These are phyloP conservation scores for Apis laboriosa DNA, from an alignment of 1,140 invertebrate genomes.

Conservation along the genomic window DNA sequence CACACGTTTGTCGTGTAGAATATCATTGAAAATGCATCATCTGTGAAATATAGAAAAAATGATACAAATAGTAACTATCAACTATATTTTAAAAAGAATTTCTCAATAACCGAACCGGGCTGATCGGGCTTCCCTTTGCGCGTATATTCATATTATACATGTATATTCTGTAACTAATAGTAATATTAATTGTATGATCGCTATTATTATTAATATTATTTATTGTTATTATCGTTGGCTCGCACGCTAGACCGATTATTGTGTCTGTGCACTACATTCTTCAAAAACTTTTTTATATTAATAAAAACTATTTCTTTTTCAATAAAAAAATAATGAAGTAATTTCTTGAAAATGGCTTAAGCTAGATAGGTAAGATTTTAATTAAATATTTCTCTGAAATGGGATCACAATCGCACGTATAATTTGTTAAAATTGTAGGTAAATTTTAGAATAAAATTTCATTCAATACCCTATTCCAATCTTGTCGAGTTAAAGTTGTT, in stretches of 20 bases:
- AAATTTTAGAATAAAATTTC: conserved; percentile 3
- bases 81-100: conserved; percentile 44
- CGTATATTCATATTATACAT: conserved; percentile 60
- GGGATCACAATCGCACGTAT: not conserved
- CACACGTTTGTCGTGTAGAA: conserved; percentile 29
- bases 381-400: not conserved
- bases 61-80: conserved; percentile 67
- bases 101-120: conserved; percentile 63
- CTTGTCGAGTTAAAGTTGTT: not conserved
- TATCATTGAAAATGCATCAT: conserved; percentile 28
- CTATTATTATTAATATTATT: conserved; percentile 64
- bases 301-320: not conserved
- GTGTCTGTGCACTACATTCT: conserved; percentile 27
- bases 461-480: not conserved
- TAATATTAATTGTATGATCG: conserved; percentile 60
- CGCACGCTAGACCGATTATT: conserved; percentile 55
- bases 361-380: not conserved
- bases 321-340: conserved; percentile 3
- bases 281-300: not conserved
- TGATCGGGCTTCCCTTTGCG: conserved; percentile 59
- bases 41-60: conserved; percentile 73
- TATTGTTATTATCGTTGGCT: conserved; percentile 65
- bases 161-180: conserved; percentile 57
- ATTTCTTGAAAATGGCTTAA: not conserved
- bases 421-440: not conserved